phyloP scores from a whole-genome alignment of 2,888 invertebrate species.

The Aspidiotus rigidus region DNA sequence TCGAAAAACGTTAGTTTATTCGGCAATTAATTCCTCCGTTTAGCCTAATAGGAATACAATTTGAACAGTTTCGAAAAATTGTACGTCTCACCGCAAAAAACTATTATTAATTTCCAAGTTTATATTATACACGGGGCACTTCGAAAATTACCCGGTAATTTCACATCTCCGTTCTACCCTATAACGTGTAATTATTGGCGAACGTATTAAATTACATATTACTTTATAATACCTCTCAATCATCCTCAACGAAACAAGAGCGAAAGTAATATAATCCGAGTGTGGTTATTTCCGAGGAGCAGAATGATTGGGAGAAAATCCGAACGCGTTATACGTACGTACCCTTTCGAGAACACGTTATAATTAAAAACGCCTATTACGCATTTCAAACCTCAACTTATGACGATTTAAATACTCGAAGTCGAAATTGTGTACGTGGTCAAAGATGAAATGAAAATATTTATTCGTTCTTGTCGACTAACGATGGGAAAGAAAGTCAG shows the following conservation, averaged over 20 bases:
- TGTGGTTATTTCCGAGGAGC: too few relatives aligned
- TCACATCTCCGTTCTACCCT: conserved; percentile 5
- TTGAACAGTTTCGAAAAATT: neutral
- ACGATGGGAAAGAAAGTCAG: too few relatives aligned
- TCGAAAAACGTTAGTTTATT: neutral
- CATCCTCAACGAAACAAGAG: neutral
- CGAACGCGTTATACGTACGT: too few relatives aligned
- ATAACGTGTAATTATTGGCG: conserved; percentile 24
- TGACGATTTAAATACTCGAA: neutral
- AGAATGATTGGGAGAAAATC: too few relatives aligned
- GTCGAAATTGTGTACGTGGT: neutral
- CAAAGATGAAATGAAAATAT: too few relatives aligned
- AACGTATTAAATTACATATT: conserved; percentile 24
- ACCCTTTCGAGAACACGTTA: too few relatives aligned
- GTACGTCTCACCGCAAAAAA: neutral
- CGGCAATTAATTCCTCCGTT: conserved; percentile 2
- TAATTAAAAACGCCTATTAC: neutral
- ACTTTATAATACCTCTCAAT: conserved; percentile 3
- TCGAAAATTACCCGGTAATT: conserved; percentile 23
- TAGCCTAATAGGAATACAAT: neutral
- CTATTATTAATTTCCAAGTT: neutral
- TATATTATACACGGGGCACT: too few relatives aligned
- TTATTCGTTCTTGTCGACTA: too few relatives aligned
- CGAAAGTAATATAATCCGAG: neutral
- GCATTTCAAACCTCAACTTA: neutral